phyloP scores from a whole-genome alignment of 1,140 invertebrate species.

The Drosophila fuyamai region DNA sequence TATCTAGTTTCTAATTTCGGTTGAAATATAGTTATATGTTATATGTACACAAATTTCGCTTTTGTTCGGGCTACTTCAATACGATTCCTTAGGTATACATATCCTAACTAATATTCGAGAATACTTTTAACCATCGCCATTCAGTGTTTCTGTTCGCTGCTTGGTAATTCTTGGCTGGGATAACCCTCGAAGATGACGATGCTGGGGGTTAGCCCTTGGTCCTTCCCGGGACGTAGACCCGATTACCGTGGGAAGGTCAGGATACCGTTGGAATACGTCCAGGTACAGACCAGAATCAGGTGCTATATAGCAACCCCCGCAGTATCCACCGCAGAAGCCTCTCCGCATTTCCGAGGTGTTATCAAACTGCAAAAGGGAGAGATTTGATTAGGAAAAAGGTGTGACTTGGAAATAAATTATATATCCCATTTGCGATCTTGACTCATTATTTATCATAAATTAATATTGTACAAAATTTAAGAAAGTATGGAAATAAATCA shows the following conservation, averaged over 20 bases:
- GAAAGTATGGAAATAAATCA: no score
- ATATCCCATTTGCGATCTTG: no score
- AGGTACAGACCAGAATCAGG: constrained; percentile 68
- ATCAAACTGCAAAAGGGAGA: constrained; percentile 54
- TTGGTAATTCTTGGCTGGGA: constrained; percentile 48
- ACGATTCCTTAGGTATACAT: constrained; percentile 9
- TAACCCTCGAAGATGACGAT: constrained; percentile 21
- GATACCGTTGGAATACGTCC: constrained; percentile 54
- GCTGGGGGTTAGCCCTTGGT: constrained; percentile 31
- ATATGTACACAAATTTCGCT: constrained; percentile 28
- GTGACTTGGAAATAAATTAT: no score
- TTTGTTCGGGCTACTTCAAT: constrained; percentile 43
- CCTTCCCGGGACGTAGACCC: constrained; percentile 51
- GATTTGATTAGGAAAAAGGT: no score
- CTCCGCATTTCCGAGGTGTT: constrained; percentile 52
- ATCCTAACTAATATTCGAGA: constrained; percentile 55
- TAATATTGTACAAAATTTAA: no score
- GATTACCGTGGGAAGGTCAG: constrained; percentile 47
- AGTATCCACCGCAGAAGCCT: constrained; percentile 81
- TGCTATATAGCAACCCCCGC: constrained; percentile 75
- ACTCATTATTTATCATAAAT: no score
- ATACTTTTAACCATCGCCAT: constrained; percentile 38
- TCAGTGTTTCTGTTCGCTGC: constrained; percentile 11
- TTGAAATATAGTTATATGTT: constrained; percentile 25
- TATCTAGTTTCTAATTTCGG: constrained; percentile 34